A percentile compares a stretch with the other conserved stretches of the same genome.
These are phyloP conservation scores for Cnemophilus loriae DNA, from an alignment of 2,113 vertebrate species.

Conservation along the genomic window DNA sequence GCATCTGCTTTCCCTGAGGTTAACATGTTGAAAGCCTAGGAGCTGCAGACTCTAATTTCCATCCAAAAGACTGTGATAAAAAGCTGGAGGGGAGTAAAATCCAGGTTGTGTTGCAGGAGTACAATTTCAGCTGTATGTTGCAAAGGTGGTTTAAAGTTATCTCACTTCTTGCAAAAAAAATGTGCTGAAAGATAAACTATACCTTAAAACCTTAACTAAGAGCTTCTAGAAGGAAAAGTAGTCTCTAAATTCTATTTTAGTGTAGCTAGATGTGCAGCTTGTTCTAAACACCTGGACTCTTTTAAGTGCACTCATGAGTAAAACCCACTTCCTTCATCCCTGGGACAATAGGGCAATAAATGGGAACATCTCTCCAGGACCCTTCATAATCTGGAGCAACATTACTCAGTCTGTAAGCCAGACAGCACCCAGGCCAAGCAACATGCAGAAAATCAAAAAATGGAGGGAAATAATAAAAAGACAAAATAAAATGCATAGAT, in stretches of 20 bases:
- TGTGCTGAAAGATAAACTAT: neutral
- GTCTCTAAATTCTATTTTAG: neutral
- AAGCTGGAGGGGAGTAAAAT: neutral
- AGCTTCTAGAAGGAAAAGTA: neutral
- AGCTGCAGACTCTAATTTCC: neutral
- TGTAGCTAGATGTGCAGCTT: neutral
- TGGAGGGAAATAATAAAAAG: neutral
- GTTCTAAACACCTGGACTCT: neutral
- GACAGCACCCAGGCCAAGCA: neutral
- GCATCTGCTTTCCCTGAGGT: neutral
- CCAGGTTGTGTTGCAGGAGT: neutral
- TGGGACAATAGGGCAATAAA: conserved; percentile 23
- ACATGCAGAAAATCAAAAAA: neutral
- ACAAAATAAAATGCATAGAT: neutral
- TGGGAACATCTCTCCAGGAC: neutral
- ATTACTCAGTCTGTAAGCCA: neutral
- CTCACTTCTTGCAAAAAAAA: neutral
- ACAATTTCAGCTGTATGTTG: neutral
- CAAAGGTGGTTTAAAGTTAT: neutral
- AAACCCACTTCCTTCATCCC: neutral
- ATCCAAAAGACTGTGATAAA: neutral
- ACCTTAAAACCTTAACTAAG: neutral
- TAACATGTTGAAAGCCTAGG: neutral
- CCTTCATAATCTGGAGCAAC: neutral
- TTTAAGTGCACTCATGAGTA: neutral